phyloP scores from a whole-genome alignment of 2,888 invertebrate species.

The Liodrosophila aerea region DNA sequence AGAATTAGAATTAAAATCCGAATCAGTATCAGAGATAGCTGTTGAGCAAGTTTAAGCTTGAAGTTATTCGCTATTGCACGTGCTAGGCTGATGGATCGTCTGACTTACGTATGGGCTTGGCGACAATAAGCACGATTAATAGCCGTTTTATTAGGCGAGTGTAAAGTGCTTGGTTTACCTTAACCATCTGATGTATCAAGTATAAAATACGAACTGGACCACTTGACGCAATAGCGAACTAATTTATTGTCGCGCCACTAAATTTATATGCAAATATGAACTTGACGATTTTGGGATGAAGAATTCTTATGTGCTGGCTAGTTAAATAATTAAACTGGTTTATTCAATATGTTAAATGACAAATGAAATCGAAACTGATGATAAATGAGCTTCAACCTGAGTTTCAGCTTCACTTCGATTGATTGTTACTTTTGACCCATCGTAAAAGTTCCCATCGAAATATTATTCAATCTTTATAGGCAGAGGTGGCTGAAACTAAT shows the following conservation, averaged over 20 bases:
- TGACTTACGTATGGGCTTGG: slow-evolving; percentile 15
- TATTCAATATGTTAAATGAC: slow-evolving; percentile 35
- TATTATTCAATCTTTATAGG: slow-evolving; percentile 15
- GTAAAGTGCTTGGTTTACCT: slow-evolving; percentile 8
- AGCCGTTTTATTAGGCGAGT: slow-evolving; percentile 54
- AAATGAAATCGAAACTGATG: slow-evolving; percentile 53
- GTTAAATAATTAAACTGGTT: slow-evolving; percentile 67
- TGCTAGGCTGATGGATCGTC: slow-evolving; percentile 17
- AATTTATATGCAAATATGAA: slow-evolving; percentile 61
- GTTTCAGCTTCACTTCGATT: background rate
- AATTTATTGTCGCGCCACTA: slow-evolving; percentile 52
- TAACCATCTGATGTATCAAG: no score
- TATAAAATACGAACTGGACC: background rate
- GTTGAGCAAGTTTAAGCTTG: slow-evolving; percentile 53
- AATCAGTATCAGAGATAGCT: slow-evolving; percentile 6
- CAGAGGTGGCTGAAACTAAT: slow-evolving; percentile 5
- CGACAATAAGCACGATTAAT: slow-evolving; percentile 30
- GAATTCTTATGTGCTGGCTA: slow-evolving; percentile 52
- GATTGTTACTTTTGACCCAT: slow-evolving; percentile 1
- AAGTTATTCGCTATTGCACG: slow-evolving; percentile 51
- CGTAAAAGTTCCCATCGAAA: slow-evolving; percentile 8
- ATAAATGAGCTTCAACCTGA: slow-evolving; percentile 49
- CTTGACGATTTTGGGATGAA: slow-evolving; percentile 42
- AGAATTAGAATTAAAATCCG: no score
- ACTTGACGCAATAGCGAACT: slow-evolving; percentile 9